Evolutionary conservation across 2,797 vertebrate genomes (phyloP), one percentile per base, ranked within the genome.

Genomic region (Lemur catta): DNA sequence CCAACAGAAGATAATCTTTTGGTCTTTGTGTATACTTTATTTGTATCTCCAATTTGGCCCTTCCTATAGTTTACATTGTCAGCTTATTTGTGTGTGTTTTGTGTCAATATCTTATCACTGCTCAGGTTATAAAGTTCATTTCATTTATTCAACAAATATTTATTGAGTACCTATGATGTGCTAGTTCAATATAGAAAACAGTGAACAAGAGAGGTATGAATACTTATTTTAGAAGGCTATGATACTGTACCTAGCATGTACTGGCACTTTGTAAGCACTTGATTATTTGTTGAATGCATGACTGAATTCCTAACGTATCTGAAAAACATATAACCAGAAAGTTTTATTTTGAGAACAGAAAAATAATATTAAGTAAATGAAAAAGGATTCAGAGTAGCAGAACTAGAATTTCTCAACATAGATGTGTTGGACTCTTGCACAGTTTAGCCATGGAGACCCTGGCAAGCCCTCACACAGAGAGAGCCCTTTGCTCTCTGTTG

Each of bases 291-390:
- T 30, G 11, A 52, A 74, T 78, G 17, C 10, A 30, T 69, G 63
- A 61, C 67, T 61, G 26, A 95, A 91, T 89, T 95, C 28, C 59
- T 57, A 46, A 67, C 55, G 75, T 93, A 63, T 72, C 33, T 95
- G 59, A 80, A 86, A 96, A 65, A 12, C 2, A 1, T 48, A 59
- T 18, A 63, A 74, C 35, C 15, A 48, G 59, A 57, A 71, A 87
- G 22, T 61, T 95, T 57, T 52, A n/a, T 84, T 93, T 92, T 76
- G 74, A 86, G 86, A 78, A 88, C 57, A 46, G 61, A 95, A 87
- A 79, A 94, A 22, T 30, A 89, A 24, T 33, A 50, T 14, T 35
- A 91, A 79, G 22, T 84, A 81, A 52, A 78, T 93, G 38, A 26
- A 76, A 71, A 84, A 91, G 24, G 1, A 50, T 89, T 95, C 35